Evolutionary conservation across 2,888 invertebrate genomes (phyloP).

Genomic region (Rosalia funebris): DNA sequence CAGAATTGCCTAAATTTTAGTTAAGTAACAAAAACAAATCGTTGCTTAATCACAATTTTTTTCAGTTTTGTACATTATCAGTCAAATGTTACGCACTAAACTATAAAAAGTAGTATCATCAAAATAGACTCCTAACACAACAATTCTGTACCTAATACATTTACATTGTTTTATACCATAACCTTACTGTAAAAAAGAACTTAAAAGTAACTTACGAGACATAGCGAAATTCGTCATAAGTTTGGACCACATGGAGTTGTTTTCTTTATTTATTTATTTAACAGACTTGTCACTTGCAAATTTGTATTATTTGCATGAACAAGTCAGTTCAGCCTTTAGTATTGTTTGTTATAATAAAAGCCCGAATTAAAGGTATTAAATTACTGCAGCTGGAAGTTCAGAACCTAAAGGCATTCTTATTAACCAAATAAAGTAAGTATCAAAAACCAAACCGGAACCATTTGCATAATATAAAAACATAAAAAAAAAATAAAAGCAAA

Average conservation of each 20-base stretch:
- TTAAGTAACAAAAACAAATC: constrained; percentile 41
- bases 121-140: constrained; percentile 27
- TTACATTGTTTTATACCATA: constrained; percentile 44
- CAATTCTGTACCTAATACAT: constrained; percentile 52
- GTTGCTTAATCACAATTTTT: constrained; percentile 45
- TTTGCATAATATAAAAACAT: constrained; percentile 28
- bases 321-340: constrained; percentile 37
- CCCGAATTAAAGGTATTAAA: constrained; percentile 19
- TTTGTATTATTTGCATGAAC: constrained; percentile 15
- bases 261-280: too few relatives aligned
- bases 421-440: constrained; percentile 20
- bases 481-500: constrained; percentile 31
- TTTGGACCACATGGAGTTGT: constrained; percentile 49
- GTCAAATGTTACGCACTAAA: constrained; percentile 40
- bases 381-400: constrained; percentile 14
- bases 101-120: constrained; percentile 18
- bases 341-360: constrained; percentile 22
- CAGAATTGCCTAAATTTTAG: constrained; percentile 49
- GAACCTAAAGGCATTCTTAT: constrained; percentile 19
- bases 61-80: constrained; percentile 49
- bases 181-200: constrained; percentile 49
- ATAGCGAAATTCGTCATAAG: constrained; percentile 45
- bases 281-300: constrained; percentile 28
- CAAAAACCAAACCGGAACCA: constrained; percentile 37
- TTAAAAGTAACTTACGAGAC: constrained; percentile 44